Conservation (phyloP, 2,797 vertebrate species). For the Rhinophrynus dorsalis region DNA sequence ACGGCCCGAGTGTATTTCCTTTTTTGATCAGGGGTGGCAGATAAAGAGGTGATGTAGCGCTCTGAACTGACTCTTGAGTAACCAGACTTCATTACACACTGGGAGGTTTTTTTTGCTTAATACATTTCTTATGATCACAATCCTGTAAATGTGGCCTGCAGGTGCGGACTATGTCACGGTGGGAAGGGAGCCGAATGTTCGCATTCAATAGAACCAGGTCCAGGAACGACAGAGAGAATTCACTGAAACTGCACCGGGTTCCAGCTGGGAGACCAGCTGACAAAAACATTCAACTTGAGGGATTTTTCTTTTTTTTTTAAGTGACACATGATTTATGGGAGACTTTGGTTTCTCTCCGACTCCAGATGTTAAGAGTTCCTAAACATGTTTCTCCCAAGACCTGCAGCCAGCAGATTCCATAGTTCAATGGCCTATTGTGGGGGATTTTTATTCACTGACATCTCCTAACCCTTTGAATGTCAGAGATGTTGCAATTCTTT, state of each 20-base stretch:
- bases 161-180: conserved; percentile 1
- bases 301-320: conserved; percentile 51
- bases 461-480: too few relatives aligned
- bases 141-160: conserved; percentile 23
- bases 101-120: conserved; percentile 26
- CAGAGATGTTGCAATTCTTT: too few relatives aligned
- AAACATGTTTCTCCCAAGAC: conserved; percentile 53
- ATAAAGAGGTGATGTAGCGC: not conserved
- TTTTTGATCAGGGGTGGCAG: not conserved
- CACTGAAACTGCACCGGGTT: conserved; percentile 37
- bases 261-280: conserved; percentile 55
- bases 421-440: too few relatives aligned
- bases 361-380: conserved; percentile 69
- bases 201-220: conserved; percentile 41
- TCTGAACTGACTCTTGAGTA: not conserved
- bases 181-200: conserved; percentile 17
- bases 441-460: too few relatives aligned
- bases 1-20: too few relatives aligned
- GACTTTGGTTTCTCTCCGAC: conserved; percentile 58
- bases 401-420: too few relatives aligned
- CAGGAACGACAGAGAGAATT: too few relatives aligned
- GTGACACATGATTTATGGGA: conserved; percentile 54
- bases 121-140: conserved; percentile 44
- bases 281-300: conserved; percentile 60
- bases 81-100: not conserved